Conservation (phyloP, 2,113 vertebrate species). For the Pelodiscus sinensis region DNA sequence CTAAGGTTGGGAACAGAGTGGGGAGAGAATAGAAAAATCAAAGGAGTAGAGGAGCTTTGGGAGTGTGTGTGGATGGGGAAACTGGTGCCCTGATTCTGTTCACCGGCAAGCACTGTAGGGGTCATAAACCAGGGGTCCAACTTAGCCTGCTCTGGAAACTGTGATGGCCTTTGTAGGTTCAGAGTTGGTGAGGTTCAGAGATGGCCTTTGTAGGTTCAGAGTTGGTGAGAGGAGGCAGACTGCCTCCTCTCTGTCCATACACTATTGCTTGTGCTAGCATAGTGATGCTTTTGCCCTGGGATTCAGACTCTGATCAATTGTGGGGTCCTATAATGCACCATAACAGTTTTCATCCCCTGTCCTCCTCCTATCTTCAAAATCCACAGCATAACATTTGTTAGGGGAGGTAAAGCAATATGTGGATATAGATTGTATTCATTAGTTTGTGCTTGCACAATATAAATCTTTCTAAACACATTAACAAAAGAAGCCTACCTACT, state of each 20-base stretch:
- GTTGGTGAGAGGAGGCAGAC: not conserved
- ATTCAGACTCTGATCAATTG: not conserved
- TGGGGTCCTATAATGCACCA: not conserved
- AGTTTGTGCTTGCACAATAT: not conserved
- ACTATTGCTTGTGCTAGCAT: not conserved
- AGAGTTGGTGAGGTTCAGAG: not conserved
- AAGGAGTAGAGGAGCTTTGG: not conserved
- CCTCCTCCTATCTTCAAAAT: not conserved
- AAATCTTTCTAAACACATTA: not conserved
- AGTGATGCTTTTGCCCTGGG: not conserved
- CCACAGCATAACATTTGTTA: not conserved
- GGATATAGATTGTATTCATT: slow-evolving; percentile 7
- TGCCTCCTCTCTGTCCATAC: not conserved
- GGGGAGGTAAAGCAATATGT: not conserved
- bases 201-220: not conserved
- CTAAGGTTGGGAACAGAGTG: not conserved
- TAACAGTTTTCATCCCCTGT: not conserved
- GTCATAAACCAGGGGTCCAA: not conserved
- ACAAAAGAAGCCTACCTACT: not conserved
- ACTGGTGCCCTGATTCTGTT: not conserved
- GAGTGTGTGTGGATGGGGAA: not conserved
- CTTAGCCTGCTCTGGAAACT: not conserved
- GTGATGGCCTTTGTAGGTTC: not conserved
- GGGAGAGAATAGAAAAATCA: not conserved
- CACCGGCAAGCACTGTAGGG: not conserved